Percentiles rank a stretch among this genome's conserved stretches.
phyloP scores from a whole-genome alignment of 2,113 vertebrate genomes.

The Riparia riparia region DNA sequence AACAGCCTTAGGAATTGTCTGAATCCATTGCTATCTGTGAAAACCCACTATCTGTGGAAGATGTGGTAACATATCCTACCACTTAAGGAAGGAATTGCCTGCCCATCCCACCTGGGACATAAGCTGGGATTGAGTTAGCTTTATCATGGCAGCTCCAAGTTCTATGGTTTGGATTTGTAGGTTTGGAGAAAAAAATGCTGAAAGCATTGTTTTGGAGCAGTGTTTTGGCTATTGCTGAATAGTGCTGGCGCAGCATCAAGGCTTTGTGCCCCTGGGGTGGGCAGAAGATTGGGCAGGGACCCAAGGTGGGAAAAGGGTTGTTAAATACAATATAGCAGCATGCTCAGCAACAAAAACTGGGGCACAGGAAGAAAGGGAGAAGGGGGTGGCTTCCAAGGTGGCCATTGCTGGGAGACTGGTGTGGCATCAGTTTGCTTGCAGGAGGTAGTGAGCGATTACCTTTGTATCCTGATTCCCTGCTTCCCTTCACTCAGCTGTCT shows the following conservation, averaged over 20 bases:
- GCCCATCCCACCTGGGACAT: not conserved
- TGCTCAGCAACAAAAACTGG: not conserved
- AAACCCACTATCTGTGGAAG: not conserved
- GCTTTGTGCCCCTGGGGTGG: not conserved
- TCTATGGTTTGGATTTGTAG: not conserved
- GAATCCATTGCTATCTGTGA: not conserved
- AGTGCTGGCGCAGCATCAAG: not conserved
- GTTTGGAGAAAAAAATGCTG: not conserved
- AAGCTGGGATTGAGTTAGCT: not conserved
- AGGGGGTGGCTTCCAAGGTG: not conserved
- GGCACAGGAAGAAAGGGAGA: not conserved
- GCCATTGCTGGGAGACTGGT: not conserved
- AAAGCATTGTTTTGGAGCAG: not conserved
- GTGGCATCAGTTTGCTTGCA: not conserved
- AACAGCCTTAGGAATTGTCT: not conserved
- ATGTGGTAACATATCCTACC: not conserved
- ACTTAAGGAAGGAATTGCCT: not conserved
- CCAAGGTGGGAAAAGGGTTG: not conserved
- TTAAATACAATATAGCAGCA: not conserved
- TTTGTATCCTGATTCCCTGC: not conserved
- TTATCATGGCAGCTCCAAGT: not conserved
- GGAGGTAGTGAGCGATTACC: accelerated
- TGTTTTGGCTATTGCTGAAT: not conserved
- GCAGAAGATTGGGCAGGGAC: not conserved
- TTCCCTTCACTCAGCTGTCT: not conserved